Conservation (phyloP, 2,888 invertebrate genomes). For the Philhelius pedissequus region DNA sequence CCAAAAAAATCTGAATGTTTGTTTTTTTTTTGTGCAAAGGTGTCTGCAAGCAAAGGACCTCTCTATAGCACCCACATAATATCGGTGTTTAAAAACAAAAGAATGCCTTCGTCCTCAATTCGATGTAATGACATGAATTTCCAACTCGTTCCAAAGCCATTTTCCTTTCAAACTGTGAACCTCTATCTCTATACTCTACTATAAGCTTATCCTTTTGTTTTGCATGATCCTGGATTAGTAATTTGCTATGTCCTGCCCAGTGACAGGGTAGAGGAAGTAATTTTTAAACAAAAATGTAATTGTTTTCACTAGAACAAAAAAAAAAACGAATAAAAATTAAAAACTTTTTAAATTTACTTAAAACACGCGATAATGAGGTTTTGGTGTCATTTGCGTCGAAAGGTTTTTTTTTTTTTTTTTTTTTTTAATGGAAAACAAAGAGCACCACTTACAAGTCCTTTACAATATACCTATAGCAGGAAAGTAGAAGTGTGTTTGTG, state of each 20-base stretch:
- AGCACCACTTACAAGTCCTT: not conserved
- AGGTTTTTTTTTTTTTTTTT: not conserved
- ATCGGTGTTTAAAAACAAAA: slow-evolving; percentile 45
- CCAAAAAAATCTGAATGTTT: not conserved
- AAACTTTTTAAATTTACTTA: slow-evolving; percentile 53
- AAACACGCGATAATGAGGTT: slow-evolving; percentile 60
- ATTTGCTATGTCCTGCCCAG: not conserved
- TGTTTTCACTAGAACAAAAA: not conserved
- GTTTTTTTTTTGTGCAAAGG: not conserved
- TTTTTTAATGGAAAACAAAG: not conserved
- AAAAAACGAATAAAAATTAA: slow-evolving; percentile 9
- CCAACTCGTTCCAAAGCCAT: not conserved
- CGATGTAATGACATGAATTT: slow-evolving; percentile 42
- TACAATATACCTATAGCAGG: not conserved
- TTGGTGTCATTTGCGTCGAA: slow-evolving; percentile 40
- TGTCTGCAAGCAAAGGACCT: not conserved
- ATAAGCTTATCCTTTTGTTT: slow-evolving; percentile 43
- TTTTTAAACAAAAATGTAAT: slow-evolving; percentile 28
- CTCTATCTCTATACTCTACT: not conserved
- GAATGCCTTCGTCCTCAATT: slow-evolving; percentile 23
- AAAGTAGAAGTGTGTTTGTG: not conserved
- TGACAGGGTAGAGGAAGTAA: not conserved
- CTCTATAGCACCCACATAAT: not conserved
- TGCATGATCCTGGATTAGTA: slow-evolving; percentile 32
- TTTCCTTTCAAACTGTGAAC: not conserved